Conservation (phyloP, 1,140 invertebrate species). For the Penaeus chinensis region DNA sequence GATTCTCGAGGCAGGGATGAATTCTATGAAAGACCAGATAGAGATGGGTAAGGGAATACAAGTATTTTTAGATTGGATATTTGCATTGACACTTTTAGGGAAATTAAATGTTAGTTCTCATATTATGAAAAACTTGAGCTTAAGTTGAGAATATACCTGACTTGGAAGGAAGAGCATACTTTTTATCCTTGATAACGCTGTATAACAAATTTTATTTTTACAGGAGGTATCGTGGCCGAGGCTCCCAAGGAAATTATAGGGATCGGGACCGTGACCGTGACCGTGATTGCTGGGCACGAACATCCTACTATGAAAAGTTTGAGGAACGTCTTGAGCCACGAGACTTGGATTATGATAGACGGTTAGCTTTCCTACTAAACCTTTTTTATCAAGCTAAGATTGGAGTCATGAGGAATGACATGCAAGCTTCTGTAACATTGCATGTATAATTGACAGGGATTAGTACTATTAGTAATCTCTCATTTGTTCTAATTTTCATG, state of each 20-base stretch:
- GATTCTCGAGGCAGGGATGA: slow-evolving; percentile 47
- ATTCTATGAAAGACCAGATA: slow-evolving; percentile 44
- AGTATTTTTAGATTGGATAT: neutral
- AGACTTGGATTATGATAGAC: slow-evolving; percentile 54
- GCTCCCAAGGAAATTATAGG: slow-evolving; percentile 47
- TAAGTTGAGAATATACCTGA: no score
- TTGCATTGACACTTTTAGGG: no score
- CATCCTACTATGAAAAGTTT: slow-evolving; percentile 43
- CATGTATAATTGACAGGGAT: no score
- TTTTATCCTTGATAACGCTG: neutral
- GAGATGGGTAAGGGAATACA: slow-evolving; percentile 47
- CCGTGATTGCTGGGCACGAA: slow-evolving; percentile 42
- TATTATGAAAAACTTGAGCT: no score
- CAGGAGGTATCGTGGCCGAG: slow-evolving; percentile 53
- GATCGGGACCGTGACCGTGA: slow-evolving; percentile 26
- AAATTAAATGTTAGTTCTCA: no score
- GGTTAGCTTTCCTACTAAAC: slow-evolving; percentile 10
- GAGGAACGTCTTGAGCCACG: slow-evolving; percentile 46
- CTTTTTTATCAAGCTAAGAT: neutral
- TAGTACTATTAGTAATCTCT: no score
- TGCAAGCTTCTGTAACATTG: no score
- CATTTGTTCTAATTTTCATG: no score
- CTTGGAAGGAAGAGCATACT: neutral
- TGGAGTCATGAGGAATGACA: neutral
- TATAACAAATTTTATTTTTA: neutral